Base-by-base conservation (phyloP, 2,113 vertebrate species). In the Sturnus vulgaris region DNA sequence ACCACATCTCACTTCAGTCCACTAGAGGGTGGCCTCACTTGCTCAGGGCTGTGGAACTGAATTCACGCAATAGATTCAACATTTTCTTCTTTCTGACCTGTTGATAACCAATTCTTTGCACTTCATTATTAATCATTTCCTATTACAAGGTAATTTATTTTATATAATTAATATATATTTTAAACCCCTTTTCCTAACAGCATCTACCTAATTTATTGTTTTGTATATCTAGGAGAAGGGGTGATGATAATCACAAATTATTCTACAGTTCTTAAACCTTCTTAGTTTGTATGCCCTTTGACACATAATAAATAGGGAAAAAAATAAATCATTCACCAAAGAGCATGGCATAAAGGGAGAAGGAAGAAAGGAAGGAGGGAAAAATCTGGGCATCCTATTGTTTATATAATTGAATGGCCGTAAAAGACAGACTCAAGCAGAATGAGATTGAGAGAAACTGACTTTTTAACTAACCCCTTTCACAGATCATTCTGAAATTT, bases 11-110 rank as follows among this genome's bases (percentile, higher is more conserved):
- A 60, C 89, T 96, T 94, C 68, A 83, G 53, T 96, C 98, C 98
- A 98, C 98, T 98, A 98, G 98, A 98, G 98, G 98, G 98, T 89
- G 96, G 94, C 59, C 82, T 97, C 53, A 83, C 64, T 90, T 95
- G 96, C 53, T 57, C 42, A 97, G 97, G 97, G 91, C 33, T 95
- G 12, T 65, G 93, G 61, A 42, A 86, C 55, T 57, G 68, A 85
- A 66, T 82, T 46, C 15, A 91, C 12, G 1, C 42, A 96, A 96
- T 95, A 97, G 65, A 94, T 13, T 12, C 68, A 78, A 40, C 20
- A 39, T 56, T 87, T 93, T 49, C 46, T 76, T 86, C 22, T 5
- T 63, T 97, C 70, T 88, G 75, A 98, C 96, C 95, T 97, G 97
- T 94, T 97, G 96, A 97, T 95, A 93, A 94, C 40, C 72, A 87